These are phyloP conservation scores for Pseudococcus jackbeardsleyi DNA, from an alignment of 2,888 invertebrate species.

Conservation along the genomic window DNA sequence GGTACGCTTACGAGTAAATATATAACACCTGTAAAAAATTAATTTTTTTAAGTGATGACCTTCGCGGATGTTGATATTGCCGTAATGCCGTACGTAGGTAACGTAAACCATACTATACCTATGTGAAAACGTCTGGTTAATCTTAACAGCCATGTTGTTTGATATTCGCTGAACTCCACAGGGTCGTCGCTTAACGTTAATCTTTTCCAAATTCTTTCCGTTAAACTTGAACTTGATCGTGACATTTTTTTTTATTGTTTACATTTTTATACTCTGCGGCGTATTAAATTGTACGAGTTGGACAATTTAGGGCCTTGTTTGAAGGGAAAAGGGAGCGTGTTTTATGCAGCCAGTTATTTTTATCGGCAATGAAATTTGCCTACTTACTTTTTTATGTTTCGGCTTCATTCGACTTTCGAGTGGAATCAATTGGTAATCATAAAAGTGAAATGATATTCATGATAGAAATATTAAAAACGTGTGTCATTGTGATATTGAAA, in stretches of 20 bases:
- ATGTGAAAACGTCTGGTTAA: slow-evolving; percentile 32
- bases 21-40: slow-evolving; percentile 43
- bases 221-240: slow-evolving; percentile 48
- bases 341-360: no score
- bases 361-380: no score
- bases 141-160: slow-evolving; percentile 59
- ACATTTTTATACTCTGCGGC: not conserved
- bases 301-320: no score
- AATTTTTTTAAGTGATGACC: slow-evolving; percentile 5
- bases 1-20: slow-evolving; percentile 34
- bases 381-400: no score
- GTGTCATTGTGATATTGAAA: no score
- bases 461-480: no score
- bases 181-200: slow-evolving; percentile 50
- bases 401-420: no score
- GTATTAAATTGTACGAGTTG: no score
- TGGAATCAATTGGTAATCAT: no score
- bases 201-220: slow-evolving; percentile 47
- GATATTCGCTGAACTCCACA: slow-evolving; percentile 42
- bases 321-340: no score
- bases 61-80: not conserved
- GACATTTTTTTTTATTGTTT: slow-evolving; percentile 28
- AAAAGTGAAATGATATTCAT: no score
- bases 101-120: slow-evolving; percentile 33
- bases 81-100: no score